phyloP scores from a whole-genome alignment of 2,113 vertebrate species.

The Junco hyemalis region DNA sequence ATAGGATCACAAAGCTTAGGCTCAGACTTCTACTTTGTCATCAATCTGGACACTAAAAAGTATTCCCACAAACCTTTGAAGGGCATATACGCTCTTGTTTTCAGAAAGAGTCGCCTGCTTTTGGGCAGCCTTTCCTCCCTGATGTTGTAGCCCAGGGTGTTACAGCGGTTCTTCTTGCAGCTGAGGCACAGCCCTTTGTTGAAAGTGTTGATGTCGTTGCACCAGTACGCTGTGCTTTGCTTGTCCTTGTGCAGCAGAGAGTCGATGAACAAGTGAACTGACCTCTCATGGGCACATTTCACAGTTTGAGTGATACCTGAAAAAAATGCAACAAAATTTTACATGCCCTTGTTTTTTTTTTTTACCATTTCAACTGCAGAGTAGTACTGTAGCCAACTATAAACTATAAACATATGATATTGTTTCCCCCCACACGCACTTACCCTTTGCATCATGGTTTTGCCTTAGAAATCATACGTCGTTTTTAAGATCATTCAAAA shows the following conservation, averaged over 20 bases:
- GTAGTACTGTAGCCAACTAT: not conserved
- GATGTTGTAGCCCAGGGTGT: conserved; percentile 87
- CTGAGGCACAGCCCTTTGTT: conserved; percentile 87
- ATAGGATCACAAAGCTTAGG: not conserved
- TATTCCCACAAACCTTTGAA: conserved; percentile 86
- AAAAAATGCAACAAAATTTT: not conserved
- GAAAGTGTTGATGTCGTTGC: conserved; percentile 83
- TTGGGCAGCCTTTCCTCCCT: conserved; percentile 67
- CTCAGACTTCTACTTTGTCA: not conserved
- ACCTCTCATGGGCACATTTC: conserved; percentile 93
- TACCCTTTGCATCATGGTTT: not conserved
- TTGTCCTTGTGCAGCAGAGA: conserved; percentile 83
- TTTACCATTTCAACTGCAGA: not conserved
- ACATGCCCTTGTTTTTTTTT: not conserved
- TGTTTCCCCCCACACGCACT: fast-evolving
- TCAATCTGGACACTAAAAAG: not conserved
- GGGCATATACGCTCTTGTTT: conserved; percentile 83
- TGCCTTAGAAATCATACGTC: not conserved
- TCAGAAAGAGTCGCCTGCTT: conserved; percentile 82
- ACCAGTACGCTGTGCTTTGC: conserved; percentile 87
- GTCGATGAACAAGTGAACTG: conserved; percentile 93
- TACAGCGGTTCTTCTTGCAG: conserved; percentile 88
- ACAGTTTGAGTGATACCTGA: conserved; percentile 88
- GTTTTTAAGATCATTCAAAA: not conserved
- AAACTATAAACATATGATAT: not conserved